Base-by-base conservation (phyloP, 2,113 vertebrate species). In the Sardina pilchardus region DNA sequence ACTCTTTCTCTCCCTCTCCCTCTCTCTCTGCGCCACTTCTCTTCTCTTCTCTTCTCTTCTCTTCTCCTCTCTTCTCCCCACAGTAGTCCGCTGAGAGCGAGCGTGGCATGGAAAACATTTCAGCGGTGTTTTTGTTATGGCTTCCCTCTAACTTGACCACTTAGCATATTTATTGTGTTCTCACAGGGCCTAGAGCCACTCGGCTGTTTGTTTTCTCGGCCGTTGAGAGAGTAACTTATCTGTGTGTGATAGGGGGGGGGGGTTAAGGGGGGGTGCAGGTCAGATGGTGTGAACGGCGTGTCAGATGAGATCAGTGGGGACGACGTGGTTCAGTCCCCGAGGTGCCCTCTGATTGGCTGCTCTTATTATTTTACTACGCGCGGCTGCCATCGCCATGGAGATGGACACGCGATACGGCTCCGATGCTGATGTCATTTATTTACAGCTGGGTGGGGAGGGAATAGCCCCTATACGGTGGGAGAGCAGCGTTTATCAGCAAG, bases 121-220 rank as follows among this genome's bases (percentile, higher is more conserved):
- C 63, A n/a, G 8, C 9, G 2, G 34, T 71, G 63, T 71, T 71
- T 71, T 71, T 71, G 63, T 71, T 71, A 71, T 71, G 63, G 30
- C 63, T 71, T 71, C 63, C 63, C 26, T 71, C 63, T 26, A 71
- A 71, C 26, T 30, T 30, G 63, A 71, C 34, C 63, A 71, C 63
- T 71, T 71, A 71, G 63, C 63, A 71, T 71, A 71, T 71, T 71
- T 71, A 71, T 71, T 71, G 63, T 71, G 30, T 71, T 71, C 63
- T 71, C 63, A 34, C 63, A 71, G 63, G 63, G 63, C 26, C 63
- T 71, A 71, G 34, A 71, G 16, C 63, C 26, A 71, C 63, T 71
- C 63, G 6, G 30, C 63, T 71, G 26, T 30, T 71, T 71, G 63
- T 71, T 71, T 71, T 71, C 10, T 34, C 63, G 12, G 26, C 30